phyloP scores from a whole-genome alignment of 2,797 vertebrate genomes.

The Sebastes vulpes region DNA sequence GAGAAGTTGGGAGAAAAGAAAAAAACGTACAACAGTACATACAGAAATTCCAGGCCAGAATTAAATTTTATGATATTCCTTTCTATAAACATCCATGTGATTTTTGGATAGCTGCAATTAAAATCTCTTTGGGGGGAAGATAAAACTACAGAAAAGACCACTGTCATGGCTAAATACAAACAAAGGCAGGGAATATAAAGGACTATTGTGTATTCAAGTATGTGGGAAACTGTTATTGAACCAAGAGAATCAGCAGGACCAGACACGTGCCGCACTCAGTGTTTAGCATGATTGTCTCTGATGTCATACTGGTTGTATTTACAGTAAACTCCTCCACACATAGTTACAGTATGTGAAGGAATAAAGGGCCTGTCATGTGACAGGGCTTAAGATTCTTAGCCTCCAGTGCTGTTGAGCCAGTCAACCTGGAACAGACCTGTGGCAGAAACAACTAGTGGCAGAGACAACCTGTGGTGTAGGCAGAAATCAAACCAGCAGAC shows the following conservation, averaged over 20 bases:
- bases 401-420: not conserved
- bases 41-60: not conserved
- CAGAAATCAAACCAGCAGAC: too few species aligned
- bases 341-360: conserved; percentile 7
- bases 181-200: not conserved
- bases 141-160: not conserved
- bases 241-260: not conserved
- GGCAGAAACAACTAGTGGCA: not conserved
- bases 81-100: not conserved
- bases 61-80: not conserved
- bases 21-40: not conserved
- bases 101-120: not conserved
- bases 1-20: not conserved
- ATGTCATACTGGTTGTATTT: not conserved
- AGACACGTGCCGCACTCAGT: not conserved
- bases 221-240: not conserved
- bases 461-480: not conserved
- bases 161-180: not conserved
- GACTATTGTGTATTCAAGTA: not conserved
- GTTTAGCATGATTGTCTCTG: not conserved
- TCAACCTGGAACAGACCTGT: conserved; percentile 33
- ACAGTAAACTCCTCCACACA: not conserved
- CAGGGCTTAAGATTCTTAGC: conserved; percentile 22
- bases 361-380: not conserved
- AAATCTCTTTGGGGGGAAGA: not conserved